phyloP scores from a whole-genome alignment of 1,140 invertebrate genomes.

The Tetramorium simillimum region DNA sequence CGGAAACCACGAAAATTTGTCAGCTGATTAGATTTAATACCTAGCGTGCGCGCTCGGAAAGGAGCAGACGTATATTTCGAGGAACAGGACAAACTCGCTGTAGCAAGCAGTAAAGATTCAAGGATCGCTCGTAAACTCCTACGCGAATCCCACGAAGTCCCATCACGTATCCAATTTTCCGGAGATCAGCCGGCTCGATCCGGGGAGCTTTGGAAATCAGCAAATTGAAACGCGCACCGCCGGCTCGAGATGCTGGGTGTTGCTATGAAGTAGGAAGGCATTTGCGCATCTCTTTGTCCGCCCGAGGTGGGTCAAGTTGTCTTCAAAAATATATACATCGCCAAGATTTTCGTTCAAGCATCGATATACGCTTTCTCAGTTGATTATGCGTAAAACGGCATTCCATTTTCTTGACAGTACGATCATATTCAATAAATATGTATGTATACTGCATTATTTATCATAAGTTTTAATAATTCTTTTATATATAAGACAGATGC shows the following conservation, averaged over 20 bases:
- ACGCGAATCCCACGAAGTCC: constrained; percentile 77
- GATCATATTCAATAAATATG: background rate
- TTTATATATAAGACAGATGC: background rate
- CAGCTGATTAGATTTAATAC: constrained; percentile 46
- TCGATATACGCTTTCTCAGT: background rate
- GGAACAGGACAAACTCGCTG: constrained; percentile 44
- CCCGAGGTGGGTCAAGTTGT: constrained; percentile 5
- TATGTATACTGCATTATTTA: background rate
- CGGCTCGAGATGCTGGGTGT: constrained; percentile 36
- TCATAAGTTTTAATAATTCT: background rate
- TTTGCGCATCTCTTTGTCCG: background rate
- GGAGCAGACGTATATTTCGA: constrained; percentile 38
- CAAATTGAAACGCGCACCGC: constrained; percentile 76
- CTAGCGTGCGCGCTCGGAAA: background rate
- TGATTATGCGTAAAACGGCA: background rate
- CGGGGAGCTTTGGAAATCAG: constrained; percentile 78
- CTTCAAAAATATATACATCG: background rate
- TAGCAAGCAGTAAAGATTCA: constrained; percentile 68
- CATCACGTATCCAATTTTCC: constrained; percentile 85
- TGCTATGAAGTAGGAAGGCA: constrained; percentile 37
- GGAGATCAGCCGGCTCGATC: constrained; percentile 81
- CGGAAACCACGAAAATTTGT: constrained; percentile 23
- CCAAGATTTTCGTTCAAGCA: background rate
- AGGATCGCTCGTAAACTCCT: constrained; percentile 78
- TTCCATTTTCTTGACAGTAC: background rate